Conservation (phyloP, 2,888 invertebrate species). For the Lycophotia porphyrea region DNA sequence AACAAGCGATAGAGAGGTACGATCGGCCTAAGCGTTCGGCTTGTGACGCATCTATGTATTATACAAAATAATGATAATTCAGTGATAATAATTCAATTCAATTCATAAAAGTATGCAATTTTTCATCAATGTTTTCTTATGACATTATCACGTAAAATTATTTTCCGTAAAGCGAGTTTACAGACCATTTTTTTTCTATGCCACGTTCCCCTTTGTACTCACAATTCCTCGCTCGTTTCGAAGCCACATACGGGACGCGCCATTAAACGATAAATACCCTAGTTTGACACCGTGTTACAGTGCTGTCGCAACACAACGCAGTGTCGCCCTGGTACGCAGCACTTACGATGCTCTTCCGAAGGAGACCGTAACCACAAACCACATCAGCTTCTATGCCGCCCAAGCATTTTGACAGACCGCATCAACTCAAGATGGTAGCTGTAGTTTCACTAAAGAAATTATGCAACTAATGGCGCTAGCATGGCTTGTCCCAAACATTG, state of each 20-base stretch:
- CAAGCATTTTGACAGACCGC: background rate
- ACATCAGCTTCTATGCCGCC: background rate
- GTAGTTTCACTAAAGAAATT: background rate
- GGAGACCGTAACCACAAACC: background rate
- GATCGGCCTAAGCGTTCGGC: too few species aligned
- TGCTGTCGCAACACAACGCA: constrained; percentile 64
- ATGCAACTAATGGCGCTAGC: background rate
- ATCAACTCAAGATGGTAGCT: background rate
- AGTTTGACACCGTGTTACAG: constrained; percentile 81
- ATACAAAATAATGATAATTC: too few species aligned
- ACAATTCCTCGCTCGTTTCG: constrained; percentile 22
- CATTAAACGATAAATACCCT: constrained; percentile 73
- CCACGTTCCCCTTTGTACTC: background rate
- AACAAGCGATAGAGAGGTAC: too few species aligned
- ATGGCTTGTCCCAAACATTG: background rate
- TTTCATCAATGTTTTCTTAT: too few species aligned
- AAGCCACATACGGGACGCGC: constrained; percentile 36
- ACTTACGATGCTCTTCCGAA: constrained; percentile 1
- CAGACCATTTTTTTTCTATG: background rate
- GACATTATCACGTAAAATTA: too few species aligned
- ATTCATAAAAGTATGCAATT: too few species aligned
- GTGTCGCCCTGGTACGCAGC: constrained; percentile 43
- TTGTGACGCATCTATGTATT: too few species aligned
- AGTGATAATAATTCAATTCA: too few species aligned
- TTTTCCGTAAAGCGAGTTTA: too few species aligned